phyloP scores from a whole-genome alignment of 2,888 invertebrate genomes.

The Thera obeliscata region DNA sequence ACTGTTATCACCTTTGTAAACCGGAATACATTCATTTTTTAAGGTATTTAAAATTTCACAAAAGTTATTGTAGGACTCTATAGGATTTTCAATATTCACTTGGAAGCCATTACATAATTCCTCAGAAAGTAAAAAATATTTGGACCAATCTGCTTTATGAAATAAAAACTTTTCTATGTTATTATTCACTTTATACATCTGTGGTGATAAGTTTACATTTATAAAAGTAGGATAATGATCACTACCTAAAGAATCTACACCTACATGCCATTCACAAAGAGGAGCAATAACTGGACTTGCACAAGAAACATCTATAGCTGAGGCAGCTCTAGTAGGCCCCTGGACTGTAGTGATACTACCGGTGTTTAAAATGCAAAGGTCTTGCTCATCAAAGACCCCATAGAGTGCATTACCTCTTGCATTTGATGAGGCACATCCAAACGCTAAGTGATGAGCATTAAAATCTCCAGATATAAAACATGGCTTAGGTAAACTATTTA shows the following conservation, averaged over 20 bases:
- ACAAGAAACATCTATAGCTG: background rate
- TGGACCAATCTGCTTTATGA: background rate
- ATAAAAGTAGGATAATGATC: background rate
- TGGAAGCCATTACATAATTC: background rate
- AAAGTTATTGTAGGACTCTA: background rate
- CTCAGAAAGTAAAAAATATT: background rate
- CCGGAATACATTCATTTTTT: background rate
- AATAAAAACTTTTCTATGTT: background rate
- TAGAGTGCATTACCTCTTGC: background rate
- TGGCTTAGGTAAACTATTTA: background rate
- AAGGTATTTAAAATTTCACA: background rate
- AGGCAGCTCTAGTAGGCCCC: background rate
- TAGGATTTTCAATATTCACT: background rate
- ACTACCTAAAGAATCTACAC: background rate
- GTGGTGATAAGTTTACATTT: background rate
- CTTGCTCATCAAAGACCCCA: background rate
- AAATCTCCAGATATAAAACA: conserved; percentile 2
- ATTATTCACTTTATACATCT: background rate
- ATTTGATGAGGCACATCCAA: background rate
- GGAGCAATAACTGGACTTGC: conserved; percentile 1
- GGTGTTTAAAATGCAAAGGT: background rate
- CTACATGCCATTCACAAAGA: background rate
- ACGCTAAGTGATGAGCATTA: background rate
- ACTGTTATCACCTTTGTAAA: background rate
- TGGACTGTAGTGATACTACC: background rate